Evolutionary conservation across 2,888 invertebrate species (phyloP), one percentile per base, ranked within the genome.

Genomic region (Rhingia rostrata): DNA sequence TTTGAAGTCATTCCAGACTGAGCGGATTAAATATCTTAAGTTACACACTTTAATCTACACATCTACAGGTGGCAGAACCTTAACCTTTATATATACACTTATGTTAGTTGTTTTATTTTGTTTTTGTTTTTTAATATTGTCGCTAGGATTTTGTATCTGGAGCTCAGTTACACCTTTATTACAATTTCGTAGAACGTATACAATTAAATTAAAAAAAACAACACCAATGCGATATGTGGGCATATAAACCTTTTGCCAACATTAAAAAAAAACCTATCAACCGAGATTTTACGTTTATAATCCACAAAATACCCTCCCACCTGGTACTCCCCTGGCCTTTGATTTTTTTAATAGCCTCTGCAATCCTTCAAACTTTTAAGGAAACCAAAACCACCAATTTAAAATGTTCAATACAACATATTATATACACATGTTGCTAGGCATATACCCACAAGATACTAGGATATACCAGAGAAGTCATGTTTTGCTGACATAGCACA

Each of bases 371-470:
- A 41, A 63, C 53, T 47, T 54, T 54, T 56, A 63, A 54, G 14
- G 33, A 63, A 22, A 56, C 39, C 54, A 39, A 73, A 47, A 72
- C 63, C 63, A 63, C 32, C 61, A 72, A 72, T 61, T 73, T 73
- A 54, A 47, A 73, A 64, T 64, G 45, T 30, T 14, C 73, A 56
- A 56, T 73, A 56, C 53, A 54, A 53, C 49, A 33, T 66, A 33
- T 33, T 7, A 56, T 35, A 41, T 10, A 51, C 37, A 9, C 41
- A 39, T 47, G 14, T 6, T 9, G 9, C 22, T 5, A 7, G 9
- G 10, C 9, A 22, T 9, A 54, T 45, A 12, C 6, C 5, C 37
- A 43, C 22, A 61, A 14, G 37, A 37, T 43, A n/a, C 45, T 14
- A 6, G 33, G 12, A 45, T 41, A 41, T 9, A 14, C 5, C 10